Evolutionary conservation across 2,888 invertebrate species (phyloP).

Genomic region (Eristalis arbustorum): DNA sequence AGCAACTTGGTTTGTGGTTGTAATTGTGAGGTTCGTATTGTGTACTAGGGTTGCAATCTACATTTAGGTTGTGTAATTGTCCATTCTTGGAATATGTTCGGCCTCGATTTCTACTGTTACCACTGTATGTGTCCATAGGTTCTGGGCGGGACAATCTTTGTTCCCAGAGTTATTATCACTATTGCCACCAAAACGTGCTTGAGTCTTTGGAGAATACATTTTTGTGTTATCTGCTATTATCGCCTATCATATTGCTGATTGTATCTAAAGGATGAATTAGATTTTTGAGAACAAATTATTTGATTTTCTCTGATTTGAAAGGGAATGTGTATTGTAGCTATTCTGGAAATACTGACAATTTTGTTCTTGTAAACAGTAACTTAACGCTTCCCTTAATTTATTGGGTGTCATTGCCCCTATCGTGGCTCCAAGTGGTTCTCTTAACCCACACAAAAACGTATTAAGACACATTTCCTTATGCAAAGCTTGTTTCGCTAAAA

Average conservation of each 20-base stretch:
- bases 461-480: conserved; percentile 1
- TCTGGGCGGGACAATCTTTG: background rate
- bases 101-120: too few species aligned
- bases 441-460: too few species aligned
- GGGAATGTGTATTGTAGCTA: background rate
- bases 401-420: too few species aligned
- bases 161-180: background rate
- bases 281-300: too few species aligned
- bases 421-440: too few species aligned
- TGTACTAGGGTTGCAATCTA: background rate
- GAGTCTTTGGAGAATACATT: background rate
- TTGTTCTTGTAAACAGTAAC: background rate
- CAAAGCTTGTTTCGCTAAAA: background rate
- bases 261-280: too few species aligned
- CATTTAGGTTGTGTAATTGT: background rate
- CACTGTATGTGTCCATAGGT: too few species aligned
- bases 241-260: too few species aligned
- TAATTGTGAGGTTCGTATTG: background rate
- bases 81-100: background rate
- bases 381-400: background rate
- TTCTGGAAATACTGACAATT: conserved; percentile 4
- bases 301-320: background rate
- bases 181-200: background rate
- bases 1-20: background rate
- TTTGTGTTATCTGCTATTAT: background rate